Evolutionary conservation across 2,888 invertebrate species (phyloP).

Genomic region (Empis livida): DNA sequence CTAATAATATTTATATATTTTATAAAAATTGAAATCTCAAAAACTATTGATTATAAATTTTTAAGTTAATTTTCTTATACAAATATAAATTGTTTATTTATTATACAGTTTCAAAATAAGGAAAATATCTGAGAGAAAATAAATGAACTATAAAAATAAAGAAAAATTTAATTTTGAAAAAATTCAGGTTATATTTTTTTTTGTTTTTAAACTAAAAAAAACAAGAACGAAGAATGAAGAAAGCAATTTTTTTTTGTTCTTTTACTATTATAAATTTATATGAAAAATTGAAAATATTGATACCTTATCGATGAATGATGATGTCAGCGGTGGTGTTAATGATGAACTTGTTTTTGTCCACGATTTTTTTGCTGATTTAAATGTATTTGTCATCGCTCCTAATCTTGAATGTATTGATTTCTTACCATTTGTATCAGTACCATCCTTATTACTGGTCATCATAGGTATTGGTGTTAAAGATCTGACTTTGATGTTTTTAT

Average conservation of each 20-base stretch:
- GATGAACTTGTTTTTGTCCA: not conserved
- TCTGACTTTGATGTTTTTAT: not conserved
- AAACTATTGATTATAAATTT: too few species aligned
- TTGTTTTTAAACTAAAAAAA: too few species aligned
- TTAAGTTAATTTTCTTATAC: too few species aligned
- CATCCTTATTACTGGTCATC: not conserved
- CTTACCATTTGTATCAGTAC: constrained; percentile 4
- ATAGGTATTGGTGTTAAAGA: not conserved
- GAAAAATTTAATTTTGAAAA: not conserved
- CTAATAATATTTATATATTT: too few species aligned
- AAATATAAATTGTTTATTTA: too few species aligned
- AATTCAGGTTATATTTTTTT: too few species aligned
- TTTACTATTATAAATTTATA: too few species aligned
- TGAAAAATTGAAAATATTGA: constrained; percentile 8
- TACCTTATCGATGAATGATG: constrained; percentile 11
- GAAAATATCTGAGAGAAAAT: not conserved
- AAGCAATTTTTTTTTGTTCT: too few species aligned
- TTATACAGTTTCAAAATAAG: too few species aligned
- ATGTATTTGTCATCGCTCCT: constrained; percentile 14
- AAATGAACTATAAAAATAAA: not conserved
- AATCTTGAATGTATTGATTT: constrained; percentile 16
- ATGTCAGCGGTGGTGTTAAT: not conserved
- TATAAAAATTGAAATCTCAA: too few species aligned
- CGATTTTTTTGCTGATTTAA: constrained; percentile 10
- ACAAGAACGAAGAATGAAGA: too few species aligned